Base-by-base conservation (phyloP, 2,797 vertebrate species). In the Falco cherrug region DNA sequence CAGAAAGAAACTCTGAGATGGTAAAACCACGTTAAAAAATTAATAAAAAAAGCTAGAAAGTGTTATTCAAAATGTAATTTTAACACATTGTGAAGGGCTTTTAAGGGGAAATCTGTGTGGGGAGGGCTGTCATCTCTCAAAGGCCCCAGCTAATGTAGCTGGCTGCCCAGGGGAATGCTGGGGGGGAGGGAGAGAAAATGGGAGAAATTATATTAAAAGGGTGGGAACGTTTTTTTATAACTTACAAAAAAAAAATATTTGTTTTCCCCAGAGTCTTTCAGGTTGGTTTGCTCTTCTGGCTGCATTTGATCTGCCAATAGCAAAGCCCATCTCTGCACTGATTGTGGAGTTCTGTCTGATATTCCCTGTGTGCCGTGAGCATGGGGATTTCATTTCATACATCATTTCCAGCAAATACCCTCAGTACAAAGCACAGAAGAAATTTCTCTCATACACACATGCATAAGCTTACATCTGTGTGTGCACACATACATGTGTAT, bases 41-140 rank as follows among this genome's bases (percentile, higher is more conserved):
- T 95, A 96, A 97, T 96, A 37, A 93, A 94, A 97, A 95, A 95
- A 84, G 71, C 89, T 93, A 85, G 76, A 89, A 97, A 96, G 59
- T 91, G 84, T 91, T 96, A 88, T 91, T 96, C 87, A 92, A 91
- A 95, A 90, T 96, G 95, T 95, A 94, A 97, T 95, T 94, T 95
- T 96, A 95, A 97, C 90, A 92, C 76, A 93, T 67, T 91, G 91
- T 97, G 94, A 96, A 93, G 91, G 94, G 87, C 95, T 97, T 95
- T 95, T 94, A 94, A 93, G 84, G 85, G 81, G 75, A 93, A 95
- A 78, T 84, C 83, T 51, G 2, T 88, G 43, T 90, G 93, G 94
- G 93, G 87, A 90, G 92, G 78, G 87, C 89, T 96, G 69, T 95
- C 87, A 61, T 79, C 81, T 96, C 94, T 96, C 91, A 70, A 78